These are phyloP conservation scores for Apostichopus japonicus DNA, from an alignment of 35 echinoderm and acorn worm species.

Conservation along the genomic window DNA sequence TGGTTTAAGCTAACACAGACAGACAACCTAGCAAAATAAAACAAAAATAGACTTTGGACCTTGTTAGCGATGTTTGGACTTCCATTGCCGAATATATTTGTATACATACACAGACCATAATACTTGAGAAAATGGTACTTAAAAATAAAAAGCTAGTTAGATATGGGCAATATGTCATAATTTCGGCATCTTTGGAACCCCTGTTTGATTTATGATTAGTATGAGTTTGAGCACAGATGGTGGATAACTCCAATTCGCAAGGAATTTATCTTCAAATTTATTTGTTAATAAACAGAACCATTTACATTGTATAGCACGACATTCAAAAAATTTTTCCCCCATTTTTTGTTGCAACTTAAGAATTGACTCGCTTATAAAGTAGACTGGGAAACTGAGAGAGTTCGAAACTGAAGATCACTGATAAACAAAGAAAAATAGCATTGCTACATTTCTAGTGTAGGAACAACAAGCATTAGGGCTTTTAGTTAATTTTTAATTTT, in stretches of 20 bases:
- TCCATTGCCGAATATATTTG: constrained; percentile 10
- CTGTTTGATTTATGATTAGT: constrained; percentile 11
- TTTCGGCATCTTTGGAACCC: not conserved
- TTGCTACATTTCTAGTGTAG: no score
- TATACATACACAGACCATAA: not conserved
- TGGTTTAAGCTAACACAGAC: not conserved
- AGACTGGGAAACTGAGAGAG: no score
- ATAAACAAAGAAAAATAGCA: no score
- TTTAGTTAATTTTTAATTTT: no score
- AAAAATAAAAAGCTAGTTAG: constrained; percentile 9
- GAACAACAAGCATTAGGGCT: no score
- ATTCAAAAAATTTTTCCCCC: no score
- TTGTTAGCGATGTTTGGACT: not conserved
- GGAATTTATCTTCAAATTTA: not conserved
- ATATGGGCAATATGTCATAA: constrained; percentile 44
- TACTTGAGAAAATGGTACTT: constrained; percentile 5
- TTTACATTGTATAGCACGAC: no score
- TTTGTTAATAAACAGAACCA: no score
- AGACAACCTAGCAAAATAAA: not conserved
- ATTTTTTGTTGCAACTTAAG: no score
- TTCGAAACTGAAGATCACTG: no score
- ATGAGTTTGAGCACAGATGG: constrained; percentile 6
- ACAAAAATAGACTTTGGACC: constrained; percentile 1
- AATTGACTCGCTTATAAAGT: no score
- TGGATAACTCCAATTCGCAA: not conserved